Evolutionary conservation across 1,140 invertebrate species (phyloP).

Genomic region (Lysiphlebus fabarum): DNA sequence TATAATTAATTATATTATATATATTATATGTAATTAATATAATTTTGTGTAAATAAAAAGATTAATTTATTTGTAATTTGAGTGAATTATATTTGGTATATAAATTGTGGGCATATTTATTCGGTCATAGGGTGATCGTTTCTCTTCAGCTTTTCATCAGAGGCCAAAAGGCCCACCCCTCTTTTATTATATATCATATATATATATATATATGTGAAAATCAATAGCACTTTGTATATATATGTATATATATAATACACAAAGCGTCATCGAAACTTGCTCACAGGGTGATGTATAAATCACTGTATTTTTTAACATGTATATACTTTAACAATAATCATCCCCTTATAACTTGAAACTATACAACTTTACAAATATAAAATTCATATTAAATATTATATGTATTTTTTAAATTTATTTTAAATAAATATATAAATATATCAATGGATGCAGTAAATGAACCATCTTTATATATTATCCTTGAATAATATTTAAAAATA

Average conservation of each 20-base stretch:
- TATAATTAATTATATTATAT: too few species aligned
- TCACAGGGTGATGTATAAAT: conserved; percentile 25
- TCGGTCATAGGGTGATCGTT: conserved; percentile 21
- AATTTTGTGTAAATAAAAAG: too few species aligned
- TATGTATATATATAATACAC: conserved; percentile 22
- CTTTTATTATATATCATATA: background rate
- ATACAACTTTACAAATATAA: too few species aligned
- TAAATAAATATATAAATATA: too few species aligned
- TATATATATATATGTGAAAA: conserved; percentile 26
- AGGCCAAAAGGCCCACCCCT: conserved; percentile 11
- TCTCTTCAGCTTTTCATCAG: conserved; percentile 12
- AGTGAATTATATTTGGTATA: conserved; percentile 11
- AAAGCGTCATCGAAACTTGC: conserved; percentile 37
- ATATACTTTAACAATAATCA: too few species aligned
- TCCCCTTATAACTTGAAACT: too few species aligned
- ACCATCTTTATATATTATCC: too few species aligned
- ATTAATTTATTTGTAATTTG: background rate
- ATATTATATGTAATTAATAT: too few species aligned
- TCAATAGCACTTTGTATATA: conserved; percentile 38
- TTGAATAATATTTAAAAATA: too few species aligned
- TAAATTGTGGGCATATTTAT: conserved; percentile 22
- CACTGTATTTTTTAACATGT: conserved; percentile 8
- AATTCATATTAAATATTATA: too few species aligned
- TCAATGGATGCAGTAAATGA: too few species aligned
- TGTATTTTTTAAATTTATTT: too few species aligned